Percentiles rank a stretch among this genome's conserved stretches.
Evolutionary conservation across 2,888 invertebrate genomes (phyloP).

Genomic region (Mythimna loreyi): DNA sequence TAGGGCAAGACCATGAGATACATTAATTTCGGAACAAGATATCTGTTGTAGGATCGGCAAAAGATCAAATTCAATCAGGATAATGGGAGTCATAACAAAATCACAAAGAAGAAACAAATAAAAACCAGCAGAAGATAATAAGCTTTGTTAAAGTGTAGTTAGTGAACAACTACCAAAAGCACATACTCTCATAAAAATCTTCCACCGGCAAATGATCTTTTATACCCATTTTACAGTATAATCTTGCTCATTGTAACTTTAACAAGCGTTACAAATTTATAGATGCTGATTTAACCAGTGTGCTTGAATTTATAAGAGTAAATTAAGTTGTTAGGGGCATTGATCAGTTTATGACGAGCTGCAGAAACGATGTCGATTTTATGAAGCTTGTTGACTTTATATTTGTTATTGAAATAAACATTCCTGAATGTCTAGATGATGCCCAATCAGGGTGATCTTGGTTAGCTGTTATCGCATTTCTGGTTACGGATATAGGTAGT

Average conservation of each 20-base stretch:
- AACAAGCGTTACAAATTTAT: constrained; percentile 50
- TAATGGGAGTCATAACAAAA: no score
- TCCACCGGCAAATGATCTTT: constrained; percentile 24
- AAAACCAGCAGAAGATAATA: neutral
- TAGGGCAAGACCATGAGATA: neutral
- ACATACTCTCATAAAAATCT: constrained; percentile 29
- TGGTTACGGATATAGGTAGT: neutral
- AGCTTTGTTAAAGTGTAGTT: neutral
- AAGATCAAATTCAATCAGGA: neutral
- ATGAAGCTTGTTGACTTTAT: constrained; percentile 14
- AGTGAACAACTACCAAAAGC: neutral
- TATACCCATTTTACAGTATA: constrained; percentile 44
- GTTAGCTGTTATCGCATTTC: neutral
- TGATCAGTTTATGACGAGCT: constrained; percentile 46
- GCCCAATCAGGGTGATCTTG: neutral
- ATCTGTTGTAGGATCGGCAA: neutral
- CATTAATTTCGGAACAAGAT: neutral
- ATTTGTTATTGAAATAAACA: neutral
- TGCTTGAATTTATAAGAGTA: constrained; percentile 23
- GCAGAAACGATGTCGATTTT: constrained; percentile 21
- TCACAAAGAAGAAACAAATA: neutral
- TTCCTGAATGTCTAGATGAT: neutral
- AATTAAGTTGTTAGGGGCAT: constrained; percentile 56
- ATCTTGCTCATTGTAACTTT: constrained; percentile 45
- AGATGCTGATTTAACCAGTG: constrained; percentile 33